A percentile compares a stretch with the other conserved stretches of the same genome.
Evolutionary conservation across 2,797 vertebrate species (phyloP).

Genomic region (Ficedula albicollis): DNA sequence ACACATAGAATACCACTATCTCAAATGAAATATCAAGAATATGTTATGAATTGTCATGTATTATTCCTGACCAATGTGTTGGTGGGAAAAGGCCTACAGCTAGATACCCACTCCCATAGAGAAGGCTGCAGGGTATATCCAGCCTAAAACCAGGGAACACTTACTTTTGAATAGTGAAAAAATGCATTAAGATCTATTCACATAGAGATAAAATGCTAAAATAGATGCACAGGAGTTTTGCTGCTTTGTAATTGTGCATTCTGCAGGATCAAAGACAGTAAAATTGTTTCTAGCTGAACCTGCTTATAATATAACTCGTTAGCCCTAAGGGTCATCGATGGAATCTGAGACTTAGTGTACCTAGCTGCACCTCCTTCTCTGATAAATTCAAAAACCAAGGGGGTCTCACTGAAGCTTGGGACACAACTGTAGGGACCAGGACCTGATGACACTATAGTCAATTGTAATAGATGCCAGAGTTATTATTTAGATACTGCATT

Average conservation of each 20-base stretch:
- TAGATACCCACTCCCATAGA: neutral
- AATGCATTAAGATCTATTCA: neutral
- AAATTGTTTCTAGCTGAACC: neutral
- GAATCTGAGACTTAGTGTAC: neutral
- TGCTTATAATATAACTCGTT: neutral
- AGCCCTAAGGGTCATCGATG: neutral
- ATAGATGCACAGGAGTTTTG: neutral
- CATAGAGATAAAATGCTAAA: neutral
- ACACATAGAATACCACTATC: neutral
- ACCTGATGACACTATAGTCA: neutral
- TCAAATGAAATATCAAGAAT: neutral
- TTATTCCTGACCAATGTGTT: neutral
- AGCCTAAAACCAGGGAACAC: neutral
- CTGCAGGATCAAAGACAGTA: neutral
- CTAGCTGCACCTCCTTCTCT: neutral
- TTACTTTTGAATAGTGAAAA: neutral
- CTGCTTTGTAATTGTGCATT: neutral
- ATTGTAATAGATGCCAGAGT: neutral
- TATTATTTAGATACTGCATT: neutral
- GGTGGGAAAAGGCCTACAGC: neutral
- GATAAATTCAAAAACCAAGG: neutral
- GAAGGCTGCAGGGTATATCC: neutral
- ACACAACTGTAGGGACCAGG: neutral
- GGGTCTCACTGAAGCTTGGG: neutral
- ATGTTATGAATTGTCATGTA: rapidly evolving